Percentiles rank a stretch among this genome's conserved stretches.
phyloP scores from a whole-genome alignment of 2,797 vertebrate genomes.

The Acridotheres tristis region DNA sequence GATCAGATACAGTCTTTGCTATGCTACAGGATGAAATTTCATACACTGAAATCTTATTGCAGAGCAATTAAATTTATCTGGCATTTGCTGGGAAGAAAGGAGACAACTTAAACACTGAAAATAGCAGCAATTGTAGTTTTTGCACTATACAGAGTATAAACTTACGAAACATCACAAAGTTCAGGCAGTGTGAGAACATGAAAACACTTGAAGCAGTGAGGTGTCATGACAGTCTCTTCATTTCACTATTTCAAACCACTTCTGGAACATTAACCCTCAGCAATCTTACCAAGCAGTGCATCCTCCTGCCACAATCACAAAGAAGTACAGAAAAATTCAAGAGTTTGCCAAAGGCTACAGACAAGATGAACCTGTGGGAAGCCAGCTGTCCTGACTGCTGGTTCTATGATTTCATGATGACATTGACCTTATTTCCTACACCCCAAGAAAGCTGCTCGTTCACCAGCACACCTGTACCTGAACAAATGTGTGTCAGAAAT shows the following conservation, averaged over 20 bases:
- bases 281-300: background rate
- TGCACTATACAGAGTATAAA: background rate
- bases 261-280: background rate
- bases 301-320: background rate
- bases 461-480: background rate
- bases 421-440: background rate
- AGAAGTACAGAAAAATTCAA: accelerated
- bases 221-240: background rate
- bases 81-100: background rate
- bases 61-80: background rate
- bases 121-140: background rate
- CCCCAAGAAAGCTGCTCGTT: background rate
- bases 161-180: background rate
- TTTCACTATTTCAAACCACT: background rate
- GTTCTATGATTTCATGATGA: background rate
- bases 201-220: background rate
- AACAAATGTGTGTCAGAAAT: background rate
- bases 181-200: background rate
- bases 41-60: background rate
- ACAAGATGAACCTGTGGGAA: background rate
- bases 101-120: background rate
- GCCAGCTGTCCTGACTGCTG: background rate
- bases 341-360: background rate
- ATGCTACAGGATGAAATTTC: background rate
- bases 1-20: background rate